phyloP scores from a whole-genome alignment of 2,888 invertebrate genomes.

The Pollenia angustigena region DNA sequence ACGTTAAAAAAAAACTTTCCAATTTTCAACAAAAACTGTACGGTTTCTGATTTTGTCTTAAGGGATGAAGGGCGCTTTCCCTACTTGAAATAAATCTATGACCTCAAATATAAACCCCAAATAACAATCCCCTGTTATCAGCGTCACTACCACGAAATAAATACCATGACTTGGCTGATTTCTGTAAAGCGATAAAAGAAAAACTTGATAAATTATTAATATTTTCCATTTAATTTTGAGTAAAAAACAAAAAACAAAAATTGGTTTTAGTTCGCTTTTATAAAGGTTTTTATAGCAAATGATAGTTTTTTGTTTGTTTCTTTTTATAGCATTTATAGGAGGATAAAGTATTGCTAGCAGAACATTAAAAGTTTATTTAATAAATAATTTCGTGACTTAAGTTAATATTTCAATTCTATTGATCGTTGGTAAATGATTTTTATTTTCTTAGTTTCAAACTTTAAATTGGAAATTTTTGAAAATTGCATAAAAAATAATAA shows the following conservation, averaged over 20 bases:
- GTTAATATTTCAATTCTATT: too few species aligned
- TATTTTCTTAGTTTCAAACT: too few species aligned
- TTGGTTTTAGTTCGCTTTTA: neutral
- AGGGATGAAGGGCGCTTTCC: neutral
- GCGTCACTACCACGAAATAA: neutral
- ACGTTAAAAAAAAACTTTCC: neutral
- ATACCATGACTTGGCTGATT: slow-evolving; percentile 1
- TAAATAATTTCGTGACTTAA: too few species aligned
- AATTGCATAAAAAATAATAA: too few species aligned
- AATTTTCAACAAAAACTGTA: too few species aligned
- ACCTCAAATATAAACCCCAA: neutral
- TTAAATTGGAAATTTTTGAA: too few species aligned
- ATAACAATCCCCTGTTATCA: neutral
- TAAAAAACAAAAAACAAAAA: neutral
- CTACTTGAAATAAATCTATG: neutral
- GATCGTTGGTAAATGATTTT: too few species aligned
- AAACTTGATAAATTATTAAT: slow-evolving; percentile 16
- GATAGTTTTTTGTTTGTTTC: neutral
- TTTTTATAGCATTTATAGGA: too few species aligned
- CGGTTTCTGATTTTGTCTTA: neutral
- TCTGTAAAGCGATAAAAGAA: slow-evolving; percentile 4
- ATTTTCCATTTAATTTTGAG: neutral
- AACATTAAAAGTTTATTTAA: too few species aligned
- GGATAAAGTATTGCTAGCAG: too few species aligned
- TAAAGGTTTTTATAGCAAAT: neutral